Conservation (phyloP, 2,113 vertebrate species). For the Ceuthmochares aereus region DNA sequence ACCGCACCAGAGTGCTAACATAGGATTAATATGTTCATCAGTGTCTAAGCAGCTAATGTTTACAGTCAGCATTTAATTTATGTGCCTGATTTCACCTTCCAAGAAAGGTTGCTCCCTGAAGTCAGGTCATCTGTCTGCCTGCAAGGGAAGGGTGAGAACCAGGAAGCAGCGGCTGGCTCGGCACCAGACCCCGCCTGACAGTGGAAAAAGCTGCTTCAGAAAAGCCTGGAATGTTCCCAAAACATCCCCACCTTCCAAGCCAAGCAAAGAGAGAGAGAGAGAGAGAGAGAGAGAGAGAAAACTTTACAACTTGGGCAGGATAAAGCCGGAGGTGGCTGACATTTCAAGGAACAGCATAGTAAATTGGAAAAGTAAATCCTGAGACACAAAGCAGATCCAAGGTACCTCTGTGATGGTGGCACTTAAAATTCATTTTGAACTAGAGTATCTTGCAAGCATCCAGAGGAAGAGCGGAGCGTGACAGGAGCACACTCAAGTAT, state of each 20-base stretch:
- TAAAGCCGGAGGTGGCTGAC: background rate
- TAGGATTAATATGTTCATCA: background rate
- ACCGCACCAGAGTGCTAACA: background rate
- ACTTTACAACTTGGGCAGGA: background rate
- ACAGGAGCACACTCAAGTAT: background rate
- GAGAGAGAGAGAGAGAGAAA: background rate
- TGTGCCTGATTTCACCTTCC: background rate
- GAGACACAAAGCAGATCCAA: background rate
- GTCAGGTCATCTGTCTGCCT: conserved; percentile 23
- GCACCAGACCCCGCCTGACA: conserved; percentile 33
- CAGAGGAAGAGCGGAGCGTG: background rate
- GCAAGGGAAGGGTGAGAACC: conserved; percentile 46
- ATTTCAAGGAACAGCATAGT: background rate
- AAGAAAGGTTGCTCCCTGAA: conserved; percentile 8
- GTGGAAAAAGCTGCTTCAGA: conserved; percentile 54
- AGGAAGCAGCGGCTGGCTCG: conserved; percentile 28
- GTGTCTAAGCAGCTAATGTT: background rate
- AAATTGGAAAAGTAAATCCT: background rate
- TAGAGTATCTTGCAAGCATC: background rate
- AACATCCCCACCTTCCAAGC: background rate
- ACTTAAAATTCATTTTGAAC: background rate
- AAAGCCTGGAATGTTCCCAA: conserved; percentile 50
- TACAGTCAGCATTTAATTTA: background rate
- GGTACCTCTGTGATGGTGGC: background rate
- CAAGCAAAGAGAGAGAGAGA: background rate